A percentile compares a stretch with the other conserved stretches of the same genome.
Conservation (phyloP, 2,797 vertebrate genomes). For the Enteromius treurensis region DNA sequence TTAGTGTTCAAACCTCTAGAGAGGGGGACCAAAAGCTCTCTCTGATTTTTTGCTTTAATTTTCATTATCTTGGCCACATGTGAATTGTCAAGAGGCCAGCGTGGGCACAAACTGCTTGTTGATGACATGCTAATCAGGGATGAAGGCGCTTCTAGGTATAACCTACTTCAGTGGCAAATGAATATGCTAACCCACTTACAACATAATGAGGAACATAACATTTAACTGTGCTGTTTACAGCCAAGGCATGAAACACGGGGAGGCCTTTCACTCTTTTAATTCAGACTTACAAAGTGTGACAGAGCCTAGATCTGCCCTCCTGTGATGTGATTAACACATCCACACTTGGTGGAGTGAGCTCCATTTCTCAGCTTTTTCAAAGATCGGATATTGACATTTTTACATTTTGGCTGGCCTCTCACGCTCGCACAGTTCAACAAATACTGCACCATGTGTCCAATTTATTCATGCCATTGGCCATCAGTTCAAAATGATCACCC, state of each 20-base stretch:
- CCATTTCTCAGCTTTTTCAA: constrained; percentile 42
- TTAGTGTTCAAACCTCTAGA: constrained; percentile 64
- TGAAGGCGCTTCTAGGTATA: constrained; percentile 74
- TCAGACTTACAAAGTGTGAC: constrained; percentile 59
- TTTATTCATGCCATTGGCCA: constrained; percentile 48
- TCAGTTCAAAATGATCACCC: constrained; percentile 5
- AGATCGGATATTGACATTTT: constrained; percentile 52
- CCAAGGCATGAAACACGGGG: constrained; percentile 62
- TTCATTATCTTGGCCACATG: constrained; percentile 62
- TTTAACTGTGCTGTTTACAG: constrained; percentile 76
- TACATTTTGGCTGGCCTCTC: constrained; percentile 43
- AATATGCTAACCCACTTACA: constrained; percentile 72
- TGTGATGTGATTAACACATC: constrained; percentile 54
- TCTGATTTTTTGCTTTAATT: constrained; percentile 62
- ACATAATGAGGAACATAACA: constrained; percentile 69
- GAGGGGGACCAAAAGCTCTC: constrained; percentile 53
- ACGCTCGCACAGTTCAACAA: not conserved
- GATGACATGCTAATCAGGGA: constrained; percentile 75
- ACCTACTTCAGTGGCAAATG: constrained; percentile 74
- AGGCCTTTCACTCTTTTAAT: constrained; percentile 57
- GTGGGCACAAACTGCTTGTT: constrained; percentile 64
- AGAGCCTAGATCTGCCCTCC: constrained; percentile 38
- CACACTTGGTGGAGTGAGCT: constrained; percentile 37
- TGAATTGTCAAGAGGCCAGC: constrained; percentile 70
- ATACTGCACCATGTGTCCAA: constrained; percentile 39